These are phyloP conservation scores for Columba janthina DNA, from an alignment of 2,113 vertebrate genomes.

Conservation along the genomic window DNA sequence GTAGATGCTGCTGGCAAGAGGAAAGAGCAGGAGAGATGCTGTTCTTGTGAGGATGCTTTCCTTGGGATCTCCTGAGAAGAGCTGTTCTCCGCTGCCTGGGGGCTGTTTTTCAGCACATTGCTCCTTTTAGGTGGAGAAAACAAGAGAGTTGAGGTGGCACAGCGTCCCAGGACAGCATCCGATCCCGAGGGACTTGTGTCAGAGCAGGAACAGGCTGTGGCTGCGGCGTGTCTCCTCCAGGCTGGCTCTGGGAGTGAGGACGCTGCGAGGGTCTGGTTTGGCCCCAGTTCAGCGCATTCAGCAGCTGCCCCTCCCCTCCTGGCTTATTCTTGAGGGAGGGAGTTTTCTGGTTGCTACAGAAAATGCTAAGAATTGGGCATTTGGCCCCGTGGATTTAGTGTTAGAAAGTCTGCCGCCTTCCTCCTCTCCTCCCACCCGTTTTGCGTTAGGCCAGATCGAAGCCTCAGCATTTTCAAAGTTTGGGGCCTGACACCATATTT, in stretches of 20 bases:
- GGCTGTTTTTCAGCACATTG: not conserved
- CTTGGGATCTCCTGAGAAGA: not conserved
- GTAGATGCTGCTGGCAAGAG: slow-evolving; percentile 29
- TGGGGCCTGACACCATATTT: slow-evolving; percentile 47
- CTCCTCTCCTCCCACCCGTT: not conserved
- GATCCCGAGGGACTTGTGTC: not conserved
- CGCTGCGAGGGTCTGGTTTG: not conserved
- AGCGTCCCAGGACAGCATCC: not conserved
- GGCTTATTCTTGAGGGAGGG: not conserved
- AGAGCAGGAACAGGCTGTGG: not conserved
- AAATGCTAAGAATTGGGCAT: not conserved
- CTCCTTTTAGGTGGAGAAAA: not conserved
- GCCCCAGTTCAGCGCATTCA: not conserved
- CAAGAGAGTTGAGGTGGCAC: not conserved
- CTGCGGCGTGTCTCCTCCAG: not conserved
- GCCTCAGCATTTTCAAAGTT: not conserved
- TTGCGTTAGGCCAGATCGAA: not conserved
- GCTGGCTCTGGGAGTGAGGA: slow-evolving; percentile 28
- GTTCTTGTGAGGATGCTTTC: not conserved
- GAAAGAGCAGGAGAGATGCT: not conserved
- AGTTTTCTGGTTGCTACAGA: not conserved
- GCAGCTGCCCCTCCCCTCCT: not conserved
- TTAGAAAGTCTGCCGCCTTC: not conserved
- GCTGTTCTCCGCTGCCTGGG: not conserved
- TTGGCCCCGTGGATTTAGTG: not conserved